Conservation (phyloP, 2,888 invertebrate genomes). For the Eupithecia centaureata region DNA sequence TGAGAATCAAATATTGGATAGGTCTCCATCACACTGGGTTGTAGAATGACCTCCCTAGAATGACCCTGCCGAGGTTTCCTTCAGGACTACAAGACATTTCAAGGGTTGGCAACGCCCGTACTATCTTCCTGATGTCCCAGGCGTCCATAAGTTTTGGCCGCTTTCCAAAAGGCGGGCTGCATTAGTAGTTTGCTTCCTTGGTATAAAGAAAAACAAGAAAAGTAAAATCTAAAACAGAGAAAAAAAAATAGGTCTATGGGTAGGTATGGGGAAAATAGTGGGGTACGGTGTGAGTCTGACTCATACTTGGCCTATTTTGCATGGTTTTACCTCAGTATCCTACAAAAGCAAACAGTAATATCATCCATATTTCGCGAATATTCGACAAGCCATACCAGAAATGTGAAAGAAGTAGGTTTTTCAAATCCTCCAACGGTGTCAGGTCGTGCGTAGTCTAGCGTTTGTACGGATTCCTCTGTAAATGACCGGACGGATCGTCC, state of each 20-base stretch:
- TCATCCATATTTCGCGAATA: not conserved
- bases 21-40: not conserved
- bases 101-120: no score
- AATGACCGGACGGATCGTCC: conserved; percentile 16
- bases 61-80: not conserved
- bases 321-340: not conserved
- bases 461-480: conserved; percentile 41
- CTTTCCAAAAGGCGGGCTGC: not conserved
- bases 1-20: not conserved
- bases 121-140: not conserved
- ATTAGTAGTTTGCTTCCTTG: not conserved
- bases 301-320: not conserved
- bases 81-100: not conserved
- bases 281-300: not conserved
- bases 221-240: no score
- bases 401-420: conserved; percentile 22
- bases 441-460: conserved; percentile 28
- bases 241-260: no score
- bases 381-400: not conserved
- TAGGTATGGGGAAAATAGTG: no score
- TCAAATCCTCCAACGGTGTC: conserved; percentile 27
- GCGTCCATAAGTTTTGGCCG: accelerated
- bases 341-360: not conserved
- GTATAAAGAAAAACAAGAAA: not conserved
- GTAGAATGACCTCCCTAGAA: no score